Base-by-base conservation (phyloP, 2,113 vertebrate species). In the Bettongia penicillata region DNA sequence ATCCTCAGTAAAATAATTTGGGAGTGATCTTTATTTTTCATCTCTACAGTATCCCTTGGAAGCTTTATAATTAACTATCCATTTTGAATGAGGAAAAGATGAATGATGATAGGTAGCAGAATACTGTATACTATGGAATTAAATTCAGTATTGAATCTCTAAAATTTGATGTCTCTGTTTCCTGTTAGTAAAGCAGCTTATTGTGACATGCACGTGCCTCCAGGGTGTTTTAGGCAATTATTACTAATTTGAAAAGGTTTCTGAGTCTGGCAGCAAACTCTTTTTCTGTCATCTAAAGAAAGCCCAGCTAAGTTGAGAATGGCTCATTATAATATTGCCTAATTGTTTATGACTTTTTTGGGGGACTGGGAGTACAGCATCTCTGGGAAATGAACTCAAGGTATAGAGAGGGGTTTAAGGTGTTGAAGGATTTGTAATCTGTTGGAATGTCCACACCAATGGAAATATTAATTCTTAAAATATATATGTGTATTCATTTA, bases 1-100 rank as follows among this genome's bases (percentile, higher is more conserved):
- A 91, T 93, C 89, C 84, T 94, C 28, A 93, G 22, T 97, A 94
- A 77, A 94, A 94, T 89, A 95, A 96, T 7, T 89, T 95, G 84
- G 90, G 92, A 91, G 11, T 96, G 10, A 28, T 3, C n/a, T 95
- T 96, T 93, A 43, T 23, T 84, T 84, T 84, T 84, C 8, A 89
- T 91, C 28, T 95, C 43, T 97, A 91, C 10, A 84, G 7, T 84
- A 43, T 84, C 92, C 19, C 68, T 91, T 31, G 68, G 26, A 47
- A 51, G 92, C 95, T 22, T 97, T 94, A 43, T 50, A 97, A 94
- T 53, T 96, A 95, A 43, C 90, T 93, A 52, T 43, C 92, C 28
- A 93, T 43, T 26, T 95, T 61, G 91, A 94, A 94, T 84, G 55
- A 91, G 11, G 96, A 53, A 51, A 96, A 51, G 94, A 94, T 91